Evolutionary conservation across 2,888 invertebrate species (phyloP), one percentile per base, ranked within the genome.

Genomic region (Anticlea derivata): DNA sequence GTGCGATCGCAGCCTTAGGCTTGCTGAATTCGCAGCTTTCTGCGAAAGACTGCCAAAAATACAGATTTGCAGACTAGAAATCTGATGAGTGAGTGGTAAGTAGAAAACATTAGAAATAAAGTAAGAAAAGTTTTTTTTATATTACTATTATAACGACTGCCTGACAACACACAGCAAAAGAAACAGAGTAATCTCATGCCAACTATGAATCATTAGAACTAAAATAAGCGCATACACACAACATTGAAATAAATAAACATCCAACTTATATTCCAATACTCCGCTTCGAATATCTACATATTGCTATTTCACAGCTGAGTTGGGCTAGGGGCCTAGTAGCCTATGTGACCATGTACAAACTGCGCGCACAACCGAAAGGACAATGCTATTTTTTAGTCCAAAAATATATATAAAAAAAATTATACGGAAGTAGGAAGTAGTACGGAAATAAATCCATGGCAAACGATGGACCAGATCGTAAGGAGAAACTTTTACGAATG

Each of bases 191-290:
- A 62, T 58, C 61, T 60, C 60, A 45, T 27, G 50, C 39, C 48
- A 39, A 39, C 17, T 40, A 55, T 29, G 38, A 31, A 27, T 41
- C 7, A 17, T 17, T 23, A 43, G 2, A 53, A 62, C 50, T 55
- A 55, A 58, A 40, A 39, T 59, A 55, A 50, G 11, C 49, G 49
- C 56, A 55, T 50, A 54, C 59, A 59, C 50, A 55, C 60, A 57
- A 54, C 56, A 58, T 34, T 55, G 50, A 55, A 60, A 62, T 62
- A 62, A 62, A 62, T 62, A 60, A 58, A 58, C 56, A 60, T 43
- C 47, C 39, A 47, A 58, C 58, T 52, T 30, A 43, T 51, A 55
- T 35, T 50, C 43, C 55, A 43, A 52, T 46, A 24, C 44, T 49
- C 45, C 46, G 50, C 48, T 17, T 17, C 17, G 17, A 20, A 4